Percentiles rank a stretch among this genome's conserved stretches.
Evolutionary conservation across 2,113 vertebrate genomes (phyloP).

Genomic region (Phyllostomus hastatus): DNA sequence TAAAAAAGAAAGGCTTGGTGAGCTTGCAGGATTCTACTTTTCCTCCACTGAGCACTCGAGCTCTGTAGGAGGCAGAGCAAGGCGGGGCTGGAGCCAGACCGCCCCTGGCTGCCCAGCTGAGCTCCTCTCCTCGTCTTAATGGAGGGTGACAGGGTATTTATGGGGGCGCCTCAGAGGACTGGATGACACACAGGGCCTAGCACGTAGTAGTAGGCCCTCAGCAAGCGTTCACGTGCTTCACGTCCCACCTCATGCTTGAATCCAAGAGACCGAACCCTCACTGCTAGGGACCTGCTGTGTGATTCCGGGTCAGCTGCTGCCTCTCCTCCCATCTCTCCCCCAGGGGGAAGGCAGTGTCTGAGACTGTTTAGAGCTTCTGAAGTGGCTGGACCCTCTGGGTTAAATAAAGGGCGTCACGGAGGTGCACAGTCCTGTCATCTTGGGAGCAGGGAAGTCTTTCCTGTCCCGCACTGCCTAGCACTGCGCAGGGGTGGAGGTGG

Average conservation of each 20-base stretch:
- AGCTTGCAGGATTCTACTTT: background rate
- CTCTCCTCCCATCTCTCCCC: background rate
- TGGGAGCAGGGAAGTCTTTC: slow-evolving; percentile 34
- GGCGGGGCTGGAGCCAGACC: background rate
- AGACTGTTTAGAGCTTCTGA: background rate
- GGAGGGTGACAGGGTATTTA: background rate
- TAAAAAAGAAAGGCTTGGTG: background rate
- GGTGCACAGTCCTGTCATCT: background rate
- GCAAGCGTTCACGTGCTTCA: background rate
- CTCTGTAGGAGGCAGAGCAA: background rate
- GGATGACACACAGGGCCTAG: background rate
- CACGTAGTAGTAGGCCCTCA: background rate
- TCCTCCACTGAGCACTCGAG: background rate
- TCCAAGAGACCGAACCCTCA: background rate
- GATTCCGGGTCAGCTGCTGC: slow-evolving; percentile 1
- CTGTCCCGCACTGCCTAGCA: background rate
- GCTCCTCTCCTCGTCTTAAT: background rate
- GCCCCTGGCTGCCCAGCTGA: background rate
- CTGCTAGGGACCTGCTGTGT: background rate
- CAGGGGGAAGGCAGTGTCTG: background rate
- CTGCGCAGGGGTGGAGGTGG: background rate
- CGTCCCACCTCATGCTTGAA: background rate
- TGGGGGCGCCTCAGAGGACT: background rate
- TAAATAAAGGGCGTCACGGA: slow-evolving; percentile 39
- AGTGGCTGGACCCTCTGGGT: background rate